These are phyloP conservation scores for Sanderia malayensis DNA, from an alignment of 30 jellyfish, hydroid and myxozoan species.

Conservation along the genomic window DNA sequence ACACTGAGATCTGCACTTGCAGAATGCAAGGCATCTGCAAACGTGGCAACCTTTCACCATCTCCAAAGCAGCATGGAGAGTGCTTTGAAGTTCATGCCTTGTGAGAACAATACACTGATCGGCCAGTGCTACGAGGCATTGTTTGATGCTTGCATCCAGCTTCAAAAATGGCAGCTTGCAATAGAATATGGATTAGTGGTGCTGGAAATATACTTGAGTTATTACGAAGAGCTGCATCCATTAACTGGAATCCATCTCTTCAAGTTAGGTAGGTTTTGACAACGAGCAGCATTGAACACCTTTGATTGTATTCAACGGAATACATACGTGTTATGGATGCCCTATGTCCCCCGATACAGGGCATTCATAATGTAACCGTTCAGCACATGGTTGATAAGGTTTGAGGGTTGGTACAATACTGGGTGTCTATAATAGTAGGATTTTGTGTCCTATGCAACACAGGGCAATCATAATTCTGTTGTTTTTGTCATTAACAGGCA, in stretches of 20 bases:
- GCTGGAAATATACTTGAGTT: slow-evolving; percentile 24
- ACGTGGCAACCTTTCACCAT: slow-evolving; percentile 16
- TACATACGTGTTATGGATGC: no score
- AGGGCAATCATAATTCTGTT: no score
- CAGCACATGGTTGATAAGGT: no score
- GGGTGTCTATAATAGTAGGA: no score
- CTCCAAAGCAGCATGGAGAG: slow-evolving; percentile 14
- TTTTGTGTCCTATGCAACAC: no score
- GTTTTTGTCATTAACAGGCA: no score
- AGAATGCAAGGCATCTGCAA: background rate
- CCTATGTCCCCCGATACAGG: no score
- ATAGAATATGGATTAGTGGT: slow-evolving; percentile 43
- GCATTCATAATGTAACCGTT: no score
- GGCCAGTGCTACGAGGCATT: slow-evolving; percentile 60
- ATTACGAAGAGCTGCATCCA: slow-evolving; percentile 64
- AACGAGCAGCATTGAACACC: no score
- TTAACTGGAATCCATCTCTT: slow-evolving; percentile 65
- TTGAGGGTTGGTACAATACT: no score
- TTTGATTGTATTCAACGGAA: no score
- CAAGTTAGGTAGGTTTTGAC: slow-evolving; percentile 84
- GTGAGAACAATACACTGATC: slow-evolving; percentile 36
- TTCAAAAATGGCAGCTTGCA: slow-evolving; percentile 64
- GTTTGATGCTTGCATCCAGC: slow-evolving; percentile 62
- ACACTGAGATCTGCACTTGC: background rate
- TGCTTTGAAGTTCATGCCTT: slow-evolving; percentile 41